Evolutionary conservation across 2,888 invertebrate species (phyloP).

Genomic region (Drosophila recens): DNA sequence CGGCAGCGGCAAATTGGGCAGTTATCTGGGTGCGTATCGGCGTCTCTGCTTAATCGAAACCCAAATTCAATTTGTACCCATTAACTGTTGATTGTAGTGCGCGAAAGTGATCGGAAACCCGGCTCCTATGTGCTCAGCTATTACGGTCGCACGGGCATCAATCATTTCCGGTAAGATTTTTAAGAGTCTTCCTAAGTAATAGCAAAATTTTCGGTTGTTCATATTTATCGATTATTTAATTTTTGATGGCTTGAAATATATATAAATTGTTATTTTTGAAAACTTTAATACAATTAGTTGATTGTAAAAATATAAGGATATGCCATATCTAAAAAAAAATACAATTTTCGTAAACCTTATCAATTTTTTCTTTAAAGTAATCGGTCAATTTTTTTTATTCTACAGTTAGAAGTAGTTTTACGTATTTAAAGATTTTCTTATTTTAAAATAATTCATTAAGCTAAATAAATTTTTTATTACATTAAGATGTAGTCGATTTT

Average conservation of each 20-base stretch:
- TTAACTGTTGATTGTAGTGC: constrained; percentile 87
- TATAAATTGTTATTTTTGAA: no score
- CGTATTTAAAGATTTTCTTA: no score
- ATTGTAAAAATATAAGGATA: no score
- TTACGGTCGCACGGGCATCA: constrained; percentile 96
- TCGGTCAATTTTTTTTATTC: no score
- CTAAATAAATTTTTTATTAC: no score
- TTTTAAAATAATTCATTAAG: no score
- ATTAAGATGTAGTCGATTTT: no score
- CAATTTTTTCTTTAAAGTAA: no score
- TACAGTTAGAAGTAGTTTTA: no score
- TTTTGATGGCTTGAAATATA: not conserved
- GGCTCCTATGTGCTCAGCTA: constrained; percentile 98
- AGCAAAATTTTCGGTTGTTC: not conserved
- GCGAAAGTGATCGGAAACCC: constrained; percentile 98
- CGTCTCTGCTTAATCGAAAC: not conserved
- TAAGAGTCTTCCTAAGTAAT: not conserved
- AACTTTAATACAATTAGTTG: no score
- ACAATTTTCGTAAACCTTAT: no score
- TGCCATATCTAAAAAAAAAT: no score
- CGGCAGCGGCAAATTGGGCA: constrained; percentile 93
- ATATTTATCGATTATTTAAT: not conserved
- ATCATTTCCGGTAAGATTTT: constrained; percentile 93
- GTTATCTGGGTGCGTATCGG: constrained; percentile 89
- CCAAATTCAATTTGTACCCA: not conserved